These are phyloP conservation scores for Oscheius sp. DNA, from an alignment of 2,888 invertebrate genomes.

Conservation along the genomic window DNA sequence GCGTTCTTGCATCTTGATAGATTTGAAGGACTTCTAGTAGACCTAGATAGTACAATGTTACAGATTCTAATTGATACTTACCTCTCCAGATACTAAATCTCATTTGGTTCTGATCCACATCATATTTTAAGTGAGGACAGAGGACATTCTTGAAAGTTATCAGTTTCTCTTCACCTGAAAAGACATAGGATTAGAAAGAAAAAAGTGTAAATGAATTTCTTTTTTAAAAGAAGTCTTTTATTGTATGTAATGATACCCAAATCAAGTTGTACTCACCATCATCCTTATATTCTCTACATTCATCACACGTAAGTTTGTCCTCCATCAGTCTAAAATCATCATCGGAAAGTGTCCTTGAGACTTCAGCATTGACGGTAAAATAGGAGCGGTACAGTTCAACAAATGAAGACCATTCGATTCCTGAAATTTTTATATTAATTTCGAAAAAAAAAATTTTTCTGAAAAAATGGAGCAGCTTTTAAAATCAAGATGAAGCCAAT, in stretches of 20 bases:
- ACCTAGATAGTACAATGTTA: constrained; percentile 7
- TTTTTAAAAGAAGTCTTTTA: no score
- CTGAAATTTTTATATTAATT: constrained; percentile 32
- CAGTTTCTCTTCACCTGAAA: constrained; percentile 19
- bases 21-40: constrained; percentile 63
- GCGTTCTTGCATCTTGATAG: constrained; percentile 56
- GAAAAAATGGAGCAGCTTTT: no score
- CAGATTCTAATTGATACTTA: constrained; percentile 8
- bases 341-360: constrained; percentile 49
- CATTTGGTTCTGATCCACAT: constrained; percentile 47
- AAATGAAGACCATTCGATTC: constrained; percentile 62
- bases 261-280: background rate
- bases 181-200: background rate
- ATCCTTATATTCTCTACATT: constrained; percentile 48
- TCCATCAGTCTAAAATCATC: constrained; percentile 60
- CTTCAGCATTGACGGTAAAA: constrained; percentile 62
- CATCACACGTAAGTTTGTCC: constrained; percentile 65
- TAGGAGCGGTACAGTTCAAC: constrained; percentile 59
- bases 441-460: background rate
- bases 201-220: background rate
- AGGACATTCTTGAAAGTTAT: constrained; percentile 69
- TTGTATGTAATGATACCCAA: no score
- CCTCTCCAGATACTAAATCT: constrained; percentile 67
- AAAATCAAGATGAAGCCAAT: no score
- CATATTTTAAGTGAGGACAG: constrained; percentile 68